Conservation (phyloP, 35 echinoderm and acorn worm genomes). For the Strongylocentrotus purpuratus region DNA sequence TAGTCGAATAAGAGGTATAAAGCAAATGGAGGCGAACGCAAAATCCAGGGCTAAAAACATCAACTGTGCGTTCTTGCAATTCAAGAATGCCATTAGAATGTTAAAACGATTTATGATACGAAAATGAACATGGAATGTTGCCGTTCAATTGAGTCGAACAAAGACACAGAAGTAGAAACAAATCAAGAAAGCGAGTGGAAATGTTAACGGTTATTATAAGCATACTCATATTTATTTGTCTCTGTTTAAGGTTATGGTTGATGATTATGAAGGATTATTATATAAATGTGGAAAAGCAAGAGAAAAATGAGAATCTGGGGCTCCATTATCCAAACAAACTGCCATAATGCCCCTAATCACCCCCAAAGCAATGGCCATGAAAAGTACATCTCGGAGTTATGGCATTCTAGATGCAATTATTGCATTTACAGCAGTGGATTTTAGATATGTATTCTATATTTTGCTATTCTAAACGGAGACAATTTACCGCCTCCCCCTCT, state of each 20-base stretch:
- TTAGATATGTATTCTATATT: neutral
- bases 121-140: neutral
- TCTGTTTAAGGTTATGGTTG: neutral
- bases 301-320: neutral
- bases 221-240: slow-evolving; percentile 7
- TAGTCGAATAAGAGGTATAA: neutral
- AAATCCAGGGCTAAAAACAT: too few relatives aligned
- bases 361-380: neutral
- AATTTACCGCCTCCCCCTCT: neutral
- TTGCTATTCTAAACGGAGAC: neutral
- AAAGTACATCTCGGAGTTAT: neutral
- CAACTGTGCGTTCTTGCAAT: neutral
- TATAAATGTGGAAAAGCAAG: neutral
- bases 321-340: neutral
- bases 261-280: neutral
- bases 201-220: neutral
- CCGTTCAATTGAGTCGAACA: neutral
- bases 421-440: neutral
- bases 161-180: neutral
- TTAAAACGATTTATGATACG: neutral
- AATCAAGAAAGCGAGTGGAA: neutral
- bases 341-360: neutral
- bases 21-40: neutral
- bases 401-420: neutral
- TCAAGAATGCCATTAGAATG: neutral